Percentiles rank a stretch among this genome's conserved stretches.
Evolutionary conservation across 2,797 vertebrate genomes (phyloP).

Genomic region (Halcyon chelicuti): DNA sequence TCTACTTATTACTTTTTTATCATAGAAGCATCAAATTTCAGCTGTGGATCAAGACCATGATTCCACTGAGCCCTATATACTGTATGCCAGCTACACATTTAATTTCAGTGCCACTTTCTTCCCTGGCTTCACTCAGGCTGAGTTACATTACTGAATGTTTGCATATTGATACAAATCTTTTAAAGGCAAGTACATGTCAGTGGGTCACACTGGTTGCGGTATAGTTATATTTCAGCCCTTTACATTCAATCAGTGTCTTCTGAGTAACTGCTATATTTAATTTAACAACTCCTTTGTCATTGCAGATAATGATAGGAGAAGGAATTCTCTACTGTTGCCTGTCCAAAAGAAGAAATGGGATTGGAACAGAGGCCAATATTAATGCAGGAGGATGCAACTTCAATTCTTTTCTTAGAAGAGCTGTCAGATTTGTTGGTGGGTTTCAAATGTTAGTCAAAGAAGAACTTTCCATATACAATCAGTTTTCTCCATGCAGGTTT

Average conservation of each 20-base stretch:
- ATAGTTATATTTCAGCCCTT: not conserved
- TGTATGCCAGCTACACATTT: not conserved
- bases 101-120: not conserved
- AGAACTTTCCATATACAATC: not conserved
- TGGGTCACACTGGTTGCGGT: not conserved
- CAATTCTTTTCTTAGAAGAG: slow-evolving; percentile 97
- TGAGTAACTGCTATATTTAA: not conserved
- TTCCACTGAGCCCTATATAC: not conserved
- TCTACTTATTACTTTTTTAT: not conserved
- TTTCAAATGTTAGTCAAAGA: slow-evolving; percentile 47
- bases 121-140: not conserved
- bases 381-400: slow-evolving; percentile 98
- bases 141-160: not conserved
- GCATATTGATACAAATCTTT: not conserved
- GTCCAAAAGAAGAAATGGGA: slow-evolving; percentile 86
- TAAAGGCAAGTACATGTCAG: not conserved
- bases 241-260: not conserved
- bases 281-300: slow-evolving; percentile 65
- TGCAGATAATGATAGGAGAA: slow-evolving; percentile 97
- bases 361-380: slow-evolving; percentile 91
- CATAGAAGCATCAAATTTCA: not conserved
- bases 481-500: slow-evolving; percentile 50
- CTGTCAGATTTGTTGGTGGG: slow-evolving; percentile 94
- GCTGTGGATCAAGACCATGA: not conserved
- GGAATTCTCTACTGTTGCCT: slow-evolving; percentile 96